Conservation (phyloP, 2,113 vertebrate genomes). For the Malaclemys terrapin region DNA sequence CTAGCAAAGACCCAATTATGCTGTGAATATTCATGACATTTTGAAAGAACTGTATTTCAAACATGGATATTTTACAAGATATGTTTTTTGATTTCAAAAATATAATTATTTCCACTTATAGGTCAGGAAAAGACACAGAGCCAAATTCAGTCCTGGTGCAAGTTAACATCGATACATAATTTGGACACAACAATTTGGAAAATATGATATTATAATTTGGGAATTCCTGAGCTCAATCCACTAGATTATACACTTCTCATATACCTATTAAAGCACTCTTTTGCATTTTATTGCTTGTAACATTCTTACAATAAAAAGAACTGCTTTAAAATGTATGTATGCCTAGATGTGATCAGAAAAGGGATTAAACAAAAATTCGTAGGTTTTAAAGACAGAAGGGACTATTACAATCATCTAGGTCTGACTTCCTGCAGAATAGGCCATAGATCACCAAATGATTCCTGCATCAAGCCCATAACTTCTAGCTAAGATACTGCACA, state of each 20-base stretch:
- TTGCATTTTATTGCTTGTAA: neutral
- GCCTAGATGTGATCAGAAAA: neutral
- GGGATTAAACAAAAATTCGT: too few species aligned
- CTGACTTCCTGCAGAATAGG: too few species aligned
- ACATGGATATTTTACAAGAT: neutral
- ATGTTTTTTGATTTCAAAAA: neutral
- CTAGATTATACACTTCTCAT: neutral
- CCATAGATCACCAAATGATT: too few species aligned
- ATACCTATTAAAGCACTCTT: neutral
- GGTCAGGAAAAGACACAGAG: neutral
- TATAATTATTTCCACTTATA: neutral
- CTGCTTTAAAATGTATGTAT: neutral
- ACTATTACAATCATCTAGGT: too few species aligned
- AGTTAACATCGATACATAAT: too few species aligned
- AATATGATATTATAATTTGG: neutral
- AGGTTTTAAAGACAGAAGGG: too few species aligned
- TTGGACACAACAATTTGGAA: neutral
- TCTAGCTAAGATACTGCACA: neutral
- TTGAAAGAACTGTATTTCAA: neutral
- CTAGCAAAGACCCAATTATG: neutral
- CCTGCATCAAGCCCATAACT: neutral
- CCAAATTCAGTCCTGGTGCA: fast-evolving
- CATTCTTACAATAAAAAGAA: neutral
- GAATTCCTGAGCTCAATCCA: neutral
- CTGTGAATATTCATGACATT: neutral